A percentile compares a stretch with the other conserved stretches of the same genome.
phyloP scores from a whole-genome alignment of 2,888 invertebrate species.

The Agrypnus murinus region DNA sequence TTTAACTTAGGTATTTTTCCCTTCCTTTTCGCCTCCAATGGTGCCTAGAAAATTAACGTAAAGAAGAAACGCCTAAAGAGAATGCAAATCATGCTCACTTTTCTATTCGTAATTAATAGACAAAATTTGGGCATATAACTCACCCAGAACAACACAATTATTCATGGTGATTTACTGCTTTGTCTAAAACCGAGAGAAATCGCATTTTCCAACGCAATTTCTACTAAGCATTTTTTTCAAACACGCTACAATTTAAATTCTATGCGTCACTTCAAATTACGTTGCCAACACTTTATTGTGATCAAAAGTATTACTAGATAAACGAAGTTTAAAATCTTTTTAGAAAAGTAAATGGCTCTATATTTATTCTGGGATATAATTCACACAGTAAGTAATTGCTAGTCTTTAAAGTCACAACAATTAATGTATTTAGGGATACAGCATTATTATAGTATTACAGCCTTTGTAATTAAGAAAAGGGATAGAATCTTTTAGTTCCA shows the following conservation, averaged over 20 bases:
- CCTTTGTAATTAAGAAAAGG: no score
- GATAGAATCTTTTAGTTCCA: no score
- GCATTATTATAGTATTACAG: no score
- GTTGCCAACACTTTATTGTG: slow-evolving; percentile 11
- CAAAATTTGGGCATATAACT: slow-evolving; percentile 47
- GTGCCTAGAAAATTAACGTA: slow-evolving; percentile 25
- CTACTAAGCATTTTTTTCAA: slow-evolving; percentile 42
- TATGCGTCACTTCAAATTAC: slow-evolving; percentile 18
- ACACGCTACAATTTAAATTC: slow-evolving; percentile 4
- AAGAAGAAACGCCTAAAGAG: slow-evolving; percentile 19
- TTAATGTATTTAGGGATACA: no score
- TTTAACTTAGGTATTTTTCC: slow-evolving; percentile 15
- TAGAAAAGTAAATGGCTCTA: no score
- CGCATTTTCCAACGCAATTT: slow-evolving; percentile 42
- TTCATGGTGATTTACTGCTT: slow-evolving; percentile 47
- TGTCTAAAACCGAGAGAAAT: slow-evolving; percentile 39
- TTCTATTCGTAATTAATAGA: slow-evolving; percentile 52
- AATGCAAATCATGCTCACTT: slow-evolving; percentile 45
- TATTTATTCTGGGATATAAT: no score
- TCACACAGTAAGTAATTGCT: no score
- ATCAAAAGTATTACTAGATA: no score
- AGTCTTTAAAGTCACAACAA: no score
- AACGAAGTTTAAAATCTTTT: no score
- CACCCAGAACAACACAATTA: slow-evolving; percentile 46
- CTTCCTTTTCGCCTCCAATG: not conserved